These are phyloP conservation scores for Listronotus bonariensis DNA, from an alignment of 1,140 invertebrate genomes.

Conservation along the genomic window DNA sequence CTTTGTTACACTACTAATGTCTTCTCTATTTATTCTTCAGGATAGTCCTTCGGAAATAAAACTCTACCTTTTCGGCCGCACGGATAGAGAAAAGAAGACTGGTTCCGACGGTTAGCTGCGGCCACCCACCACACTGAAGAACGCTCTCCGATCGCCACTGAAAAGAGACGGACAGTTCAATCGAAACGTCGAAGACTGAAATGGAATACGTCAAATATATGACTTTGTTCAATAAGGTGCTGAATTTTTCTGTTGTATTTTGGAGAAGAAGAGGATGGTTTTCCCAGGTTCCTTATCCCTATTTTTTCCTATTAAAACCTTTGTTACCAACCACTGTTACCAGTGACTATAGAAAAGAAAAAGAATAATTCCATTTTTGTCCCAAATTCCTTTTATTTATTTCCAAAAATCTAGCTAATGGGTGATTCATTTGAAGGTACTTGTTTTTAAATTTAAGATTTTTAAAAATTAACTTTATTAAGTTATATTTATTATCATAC, in stretches of 20 bases:
- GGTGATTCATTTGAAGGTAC: too few species aligned
- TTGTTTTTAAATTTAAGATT: too few species aligned
- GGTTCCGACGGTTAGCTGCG: slow-evolving; percentile 61
- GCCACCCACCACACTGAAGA: slow-evolving; percentile 39
- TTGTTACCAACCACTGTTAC: too few species aligned
- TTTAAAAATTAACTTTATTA: too few species aligned
- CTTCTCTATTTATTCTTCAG: slow-evolving; percentile 15
- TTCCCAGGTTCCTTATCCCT: slow-evolving; percentile 2
- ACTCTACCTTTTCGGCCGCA: slow-evolving; percentile 77
- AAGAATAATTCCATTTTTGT: too few species aligned
- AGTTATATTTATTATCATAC: too few species aligned
- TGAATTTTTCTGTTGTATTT: too few species aligned
- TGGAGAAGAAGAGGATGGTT: too few species aligned
- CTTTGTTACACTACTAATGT: too few species aligned
- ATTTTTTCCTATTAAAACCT: too few species aligned
- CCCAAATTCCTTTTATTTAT: not conserved
- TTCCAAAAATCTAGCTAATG: too few species aligned
- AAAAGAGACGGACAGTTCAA: not conserved
- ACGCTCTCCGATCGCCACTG: not conserved
- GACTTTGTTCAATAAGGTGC: slow-evolving; percentile 42
- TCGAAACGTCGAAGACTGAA: slow-evolving; percentile 23
- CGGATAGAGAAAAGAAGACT: slow-evolving; percentile 89
- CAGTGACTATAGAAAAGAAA: too few species aligned
- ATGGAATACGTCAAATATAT: slow-evolving; percentile 44
- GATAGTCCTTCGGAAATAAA: slow-evolving; percentile 49